Evolutionary conservation across 2,797 vertebrate genomes (phyloP).

Genomic region (Danio choprae): DNA sequence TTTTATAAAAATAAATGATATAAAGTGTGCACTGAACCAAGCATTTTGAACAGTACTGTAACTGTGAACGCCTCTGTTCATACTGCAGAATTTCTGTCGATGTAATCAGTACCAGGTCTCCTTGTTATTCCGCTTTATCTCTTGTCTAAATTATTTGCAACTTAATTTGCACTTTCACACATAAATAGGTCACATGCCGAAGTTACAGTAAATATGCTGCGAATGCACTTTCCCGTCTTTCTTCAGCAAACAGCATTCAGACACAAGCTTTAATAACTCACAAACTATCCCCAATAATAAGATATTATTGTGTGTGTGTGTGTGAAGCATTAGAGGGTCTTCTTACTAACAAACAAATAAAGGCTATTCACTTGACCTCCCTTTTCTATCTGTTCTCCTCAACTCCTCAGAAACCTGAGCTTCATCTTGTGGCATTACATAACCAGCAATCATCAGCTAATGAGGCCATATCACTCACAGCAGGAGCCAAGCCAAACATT

Average conservation of each 20-base stretch:
- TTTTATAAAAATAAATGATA: too few relatives aligned
- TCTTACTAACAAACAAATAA: background rate
- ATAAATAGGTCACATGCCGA: background rate
- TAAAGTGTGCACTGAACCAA: too few relatives aligned
- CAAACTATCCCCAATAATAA: background rate
- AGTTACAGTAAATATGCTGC: background rate
- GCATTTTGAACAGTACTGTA: too few relatives aligned
- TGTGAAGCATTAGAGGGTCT: constrained; percentile 1
- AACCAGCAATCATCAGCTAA: constrained; percentile 41
- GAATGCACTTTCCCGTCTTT: background rate
- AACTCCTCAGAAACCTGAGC: constrained; percentile 15
- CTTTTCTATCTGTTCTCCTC: background rate
- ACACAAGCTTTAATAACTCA: background rate
- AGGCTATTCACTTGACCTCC: constrained; percentile 3
- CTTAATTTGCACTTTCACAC: background rate
- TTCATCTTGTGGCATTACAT: constrained; percentile 31
- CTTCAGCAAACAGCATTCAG: background rate
- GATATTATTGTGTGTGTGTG: background rate
- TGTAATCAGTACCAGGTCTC: background rate
- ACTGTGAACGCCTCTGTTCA: background rate
- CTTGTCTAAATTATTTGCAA: background rate
- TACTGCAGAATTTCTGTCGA: background rate
- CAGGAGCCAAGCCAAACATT: constrained; percentile 37
- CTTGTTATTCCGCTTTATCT: background rate
- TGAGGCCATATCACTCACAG: constrained; percentile 40